phyloP scores from a whole-genome alignment of 2,888 invertebrate species.

The Drosophila suboccidentalis region DNA sequence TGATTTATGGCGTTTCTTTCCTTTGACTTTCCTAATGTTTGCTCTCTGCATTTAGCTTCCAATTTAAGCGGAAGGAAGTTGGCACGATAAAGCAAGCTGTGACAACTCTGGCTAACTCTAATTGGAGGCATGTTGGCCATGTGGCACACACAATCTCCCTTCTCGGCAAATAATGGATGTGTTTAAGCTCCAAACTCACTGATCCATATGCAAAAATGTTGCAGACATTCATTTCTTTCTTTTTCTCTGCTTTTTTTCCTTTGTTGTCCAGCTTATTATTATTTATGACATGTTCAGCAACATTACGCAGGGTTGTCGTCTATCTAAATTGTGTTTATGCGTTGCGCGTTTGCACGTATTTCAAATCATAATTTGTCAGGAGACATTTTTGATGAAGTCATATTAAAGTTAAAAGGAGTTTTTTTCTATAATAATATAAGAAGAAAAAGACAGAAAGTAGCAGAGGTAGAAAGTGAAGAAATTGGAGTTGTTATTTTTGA shows the following conservation, averaged over 20 bases:
- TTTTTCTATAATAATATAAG: no score
- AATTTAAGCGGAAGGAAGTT: conserved; percentile 65
- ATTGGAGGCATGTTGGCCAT: conserved; percentile 58
- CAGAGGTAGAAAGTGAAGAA: background rate
- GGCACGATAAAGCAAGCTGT: conserved; percentile 60
- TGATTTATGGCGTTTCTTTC: conserved; percentile 64
- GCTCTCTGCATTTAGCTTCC: conserved; percentile 15
- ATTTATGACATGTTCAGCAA: conserved; percentile 44
- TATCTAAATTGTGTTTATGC: conserved; percentile 14
- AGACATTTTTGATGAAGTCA: background rate
- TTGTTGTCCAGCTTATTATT: conserved; percentile 45
- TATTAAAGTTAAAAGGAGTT: background rate
- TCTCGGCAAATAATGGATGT: conserved; percentile 40
- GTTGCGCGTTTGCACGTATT: conserved; percentile 13
- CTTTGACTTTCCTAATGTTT: conserved; percentile 26
- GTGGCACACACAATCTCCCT: conserved; percentile 31
- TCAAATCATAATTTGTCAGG: conserved; percentile 23
- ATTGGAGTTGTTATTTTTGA: background rate
- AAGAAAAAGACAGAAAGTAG: background rate
- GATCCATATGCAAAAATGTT: conserved; percentile 39
- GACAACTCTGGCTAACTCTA: conserved; percentile 50
- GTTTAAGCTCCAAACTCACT: conserved; percentile 41
- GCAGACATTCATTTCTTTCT: conserved; percentile 25
- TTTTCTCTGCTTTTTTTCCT: background rate
- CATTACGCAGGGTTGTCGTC: conserved; percentile 22